Evolutionary conservation across 2,113 vertebrate species (phyloP).

Genomic region (Aptenodytes patagonicus): DNA sequence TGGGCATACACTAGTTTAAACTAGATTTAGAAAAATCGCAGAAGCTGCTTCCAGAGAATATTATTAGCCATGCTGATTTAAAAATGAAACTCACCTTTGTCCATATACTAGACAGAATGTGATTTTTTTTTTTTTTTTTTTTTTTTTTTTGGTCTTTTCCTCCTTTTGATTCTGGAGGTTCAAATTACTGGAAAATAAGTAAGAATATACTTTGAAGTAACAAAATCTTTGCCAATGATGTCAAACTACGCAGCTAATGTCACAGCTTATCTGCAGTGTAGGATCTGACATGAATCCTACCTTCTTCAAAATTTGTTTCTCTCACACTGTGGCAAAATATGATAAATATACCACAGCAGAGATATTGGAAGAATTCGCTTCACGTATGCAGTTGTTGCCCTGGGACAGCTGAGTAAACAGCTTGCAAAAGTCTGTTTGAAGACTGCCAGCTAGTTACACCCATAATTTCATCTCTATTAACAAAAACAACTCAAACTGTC

Average conservation of each 20-base stretch:
- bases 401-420: slow-evolving; percentile 85
- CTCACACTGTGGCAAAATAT: slow-evolving; percentile 66
- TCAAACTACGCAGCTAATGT: background rate
- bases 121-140: background rate
- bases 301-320: background rate
- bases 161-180: background rate
- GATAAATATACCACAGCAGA: slow-evolving; percentile 68
- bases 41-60: background rate
- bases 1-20: background rate
- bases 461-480: slow-evolving; percentile 86
- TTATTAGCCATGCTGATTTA: background rate
- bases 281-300: background rate
- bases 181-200: background rate
- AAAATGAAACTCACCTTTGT: background rate
- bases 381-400: slow-evolving; percentile 77
- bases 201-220: background rate
- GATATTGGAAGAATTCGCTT: slow-evolving; percentile 77
- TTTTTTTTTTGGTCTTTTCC: background rate
- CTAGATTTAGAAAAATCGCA: background rate
- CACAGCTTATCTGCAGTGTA: background rate
- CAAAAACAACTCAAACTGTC: slow-evolving; percentile 80
- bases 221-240: background rate
- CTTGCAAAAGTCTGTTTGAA: slow-evolving; percentile 78
- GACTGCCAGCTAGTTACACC: slow-evolving; percentile 83
- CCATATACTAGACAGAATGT: background rate